Percentiles rank a stretch among this genome's conserved stretches.
These are phyloP conservation scores for Ectropis grisescens DNA, from an alignment of 1,140 invertebrate genomes.

Conservation along the genomic window DNA sequence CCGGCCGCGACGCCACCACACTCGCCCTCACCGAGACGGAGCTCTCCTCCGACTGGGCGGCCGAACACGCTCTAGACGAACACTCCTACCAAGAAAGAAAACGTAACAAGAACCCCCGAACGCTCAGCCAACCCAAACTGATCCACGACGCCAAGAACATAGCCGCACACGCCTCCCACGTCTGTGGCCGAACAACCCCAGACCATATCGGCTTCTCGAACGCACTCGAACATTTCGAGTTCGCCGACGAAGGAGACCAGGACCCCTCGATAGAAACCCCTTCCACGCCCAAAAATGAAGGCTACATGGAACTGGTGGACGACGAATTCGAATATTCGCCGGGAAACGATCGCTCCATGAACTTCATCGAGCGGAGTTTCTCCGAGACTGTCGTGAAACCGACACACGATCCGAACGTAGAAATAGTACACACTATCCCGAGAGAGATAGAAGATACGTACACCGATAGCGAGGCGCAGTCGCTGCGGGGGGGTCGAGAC, in stretches of 20 bases:
- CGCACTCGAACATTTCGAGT: conserved; percentile 51
- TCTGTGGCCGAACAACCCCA: conserved; percentile 39
- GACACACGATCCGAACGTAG: conserved; percentile 2
- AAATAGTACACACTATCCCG: no score
- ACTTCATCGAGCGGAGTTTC: conserved; percentile 68
- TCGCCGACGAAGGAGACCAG: conserved; percentile 55
- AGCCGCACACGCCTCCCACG: conserved; percentile 36
- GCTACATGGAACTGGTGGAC: conserved; percentile 58
- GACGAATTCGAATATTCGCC: conserved; percentile 49
- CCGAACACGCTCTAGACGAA: conserved; percentile 81
- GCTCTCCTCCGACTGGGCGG: conserved; percentile 87
- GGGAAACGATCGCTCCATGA: conserved; percentile 63
- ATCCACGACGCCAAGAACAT: conserved; percentile 55
- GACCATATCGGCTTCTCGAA: conserved; percentile 45
- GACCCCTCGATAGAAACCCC: conserved; percentile 40
- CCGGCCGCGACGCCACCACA: conserved; percentile 74
- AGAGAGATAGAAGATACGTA: no score
- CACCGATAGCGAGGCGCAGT: no score
- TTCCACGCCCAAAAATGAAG: conserved; percentile 37
- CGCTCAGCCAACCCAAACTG: conserved; percentile 42
- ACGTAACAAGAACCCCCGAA: conserved; percentile 38
- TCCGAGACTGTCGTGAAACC: conserved; percentile 44
- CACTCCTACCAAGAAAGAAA: conserved; percentile 39
- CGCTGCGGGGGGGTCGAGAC: conserved; percentile 2
- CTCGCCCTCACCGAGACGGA: conserved; percentile 86